Percentiles rank a stretch among this genome's conserved stretches.
These are phyloP conservation scores for Hermodice carunculata DNA, from an alignment of 2,888 invertebrate genomes.

Conservation along the genomic window DNA sequence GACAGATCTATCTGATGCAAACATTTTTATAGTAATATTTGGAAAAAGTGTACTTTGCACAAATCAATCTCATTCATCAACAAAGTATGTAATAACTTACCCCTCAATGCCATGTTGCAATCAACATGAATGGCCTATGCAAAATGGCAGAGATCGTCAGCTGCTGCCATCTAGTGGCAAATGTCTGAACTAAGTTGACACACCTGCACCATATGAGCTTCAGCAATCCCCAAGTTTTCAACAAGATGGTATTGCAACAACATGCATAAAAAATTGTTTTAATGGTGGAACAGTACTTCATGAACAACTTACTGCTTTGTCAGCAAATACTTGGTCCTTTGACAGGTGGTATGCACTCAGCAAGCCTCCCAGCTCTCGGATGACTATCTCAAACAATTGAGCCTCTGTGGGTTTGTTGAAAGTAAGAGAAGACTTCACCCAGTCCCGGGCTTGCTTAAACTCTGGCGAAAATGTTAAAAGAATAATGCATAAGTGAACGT, in stretches of 20 bases:
- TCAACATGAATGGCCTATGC: no score
- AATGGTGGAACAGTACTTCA: background rate
- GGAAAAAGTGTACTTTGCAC: no score
- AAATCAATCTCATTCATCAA: no score
- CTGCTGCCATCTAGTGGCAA: background rate
- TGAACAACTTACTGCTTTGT: constrained; percentile 80
- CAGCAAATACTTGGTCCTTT: constrained; percentile 86
- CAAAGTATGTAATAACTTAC: no score
- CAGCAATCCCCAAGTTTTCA: background rate
- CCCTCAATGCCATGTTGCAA: no score
- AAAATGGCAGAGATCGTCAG: background rate
- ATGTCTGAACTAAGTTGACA: no score
- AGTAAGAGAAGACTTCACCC: constrained; percentile 85
- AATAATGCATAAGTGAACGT: no score
- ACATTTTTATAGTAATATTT: no score
- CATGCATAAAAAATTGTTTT: background rate
- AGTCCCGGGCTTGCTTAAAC: constrained; percentile 80
- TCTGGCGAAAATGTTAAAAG: constrained; percentile 54
- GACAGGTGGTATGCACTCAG: constrained; percentile 92
- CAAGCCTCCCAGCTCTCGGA: constrained; percentile 91
- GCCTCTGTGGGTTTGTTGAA: constrained; percentile 80
- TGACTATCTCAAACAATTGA: constrained; percentile 82
- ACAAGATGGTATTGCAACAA: background rate
- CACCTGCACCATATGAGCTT: no score
- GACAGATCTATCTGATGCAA: no score